Base-by-base conservation (phyloP, 2,888 invertebrate species). In the Julus scanicus region DNA sequence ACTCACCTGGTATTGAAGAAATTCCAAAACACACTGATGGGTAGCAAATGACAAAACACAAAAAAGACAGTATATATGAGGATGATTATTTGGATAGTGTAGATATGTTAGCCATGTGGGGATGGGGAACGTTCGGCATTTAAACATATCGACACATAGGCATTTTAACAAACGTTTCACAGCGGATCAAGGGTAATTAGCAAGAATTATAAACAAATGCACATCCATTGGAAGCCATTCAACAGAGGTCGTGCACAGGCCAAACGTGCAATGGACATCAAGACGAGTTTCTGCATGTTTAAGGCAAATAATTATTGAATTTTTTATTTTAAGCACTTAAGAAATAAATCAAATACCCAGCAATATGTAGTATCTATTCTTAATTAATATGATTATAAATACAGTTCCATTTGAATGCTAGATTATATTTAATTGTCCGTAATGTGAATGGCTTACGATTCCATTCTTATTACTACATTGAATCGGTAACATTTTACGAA, bases 1-100 rank as follows among this genome's bases (percentile, higher is more conserved):
- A 91, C 91, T 90, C 90, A 91, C 91, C 91, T 91, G 88, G 90
- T 89, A 89, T 90, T 91, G 90, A 91, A 91, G 90, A 90, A 90
- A 89, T 90, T 91, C 91, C 91, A 91, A 90, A 91, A 91, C 89
- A 91, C 90, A 90, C 91, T 91, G 89, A 87, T 89, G 88, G 88
- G 89, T 89, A 89, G 89, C 88, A 89, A 89, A 86, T 86, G 89
- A 88, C 44, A 88, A 89, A 89, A 89, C 88, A 89, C 88, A 89
- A 86, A 88, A 88, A 85, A 89, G 88, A 88, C 83, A 87, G 87
- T 80, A 80, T 80, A 37, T 87, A 88, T 89, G 88, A 89, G 87
- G 83, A 88, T 85, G 49, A 85, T 85, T 48, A 85, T 85, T 29
- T 44, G 80, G 37, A 37, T 80, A 80, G 37, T 13, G 80, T 80